phyloP scores from a whole-genome alignment of 2,888 invertebrate species.

The Loripinus fragilis region DNA sequence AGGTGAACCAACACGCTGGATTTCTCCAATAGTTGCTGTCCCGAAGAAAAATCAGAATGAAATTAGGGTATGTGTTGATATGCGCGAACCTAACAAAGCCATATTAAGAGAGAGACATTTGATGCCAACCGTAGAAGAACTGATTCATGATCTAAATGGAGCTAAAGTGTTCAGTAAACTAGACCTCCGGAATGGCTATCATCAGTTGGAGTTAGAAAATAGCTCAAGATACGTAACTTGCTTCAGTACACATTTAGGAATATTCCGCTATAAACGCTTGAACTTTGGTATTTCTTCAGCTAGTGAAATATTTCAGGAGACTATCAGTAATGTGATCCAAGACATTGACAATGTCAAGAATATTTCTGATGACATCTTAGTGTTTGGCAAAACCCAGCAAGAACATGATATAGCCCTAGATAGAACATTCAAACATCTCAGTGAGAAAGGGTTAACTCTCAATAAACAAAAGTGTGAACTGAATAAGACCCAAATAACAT shows the following conservation, averaged over 20 bases:
- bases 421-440: too few relatives aligned
- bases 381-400: too few relatives aligned
- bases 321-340: slow-evolving; percentile 78
- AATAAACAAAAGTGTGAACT: too few relatives aligned
- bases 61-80: slow-evolving; percentile 68
- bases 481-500: too few relatives aligned
- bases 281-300: slow-evolving; percentile 79
- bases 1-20: slow-evolving; percentile 60
- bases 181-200: slow-evolving; percentile 62
- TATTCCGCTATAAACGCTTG: slow-evolving; percentile 59
- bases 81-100: slow-evolving; percentile 63
- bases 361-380: background rate
- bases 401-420: too few relatives aligned
- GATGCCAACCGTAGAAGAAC: slow-evolving; percentile 63
- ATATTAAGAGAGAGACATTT: slow-evolving; percentile 59
- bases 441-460: too few relatives aligned
- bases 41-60: slow-evolving; percentile 52
- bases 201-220: slow-evolving; percentile 60
- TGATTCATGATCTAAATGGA: slow-evolving; percentile 62
- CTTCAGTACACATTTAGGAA: slow-evolving; percentile 62
- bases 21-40: slow-evolving; percentile 58
- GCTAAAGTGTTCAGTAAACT: slow-evolving; percentile 60
- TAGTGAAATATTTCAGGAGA: slow-evolving; percentile 83
- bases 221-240: slow-evolving; percentile 67
- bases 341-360: slow-evolving; percentile 78